Evolutionary conservation across 1,140 invertebrate genomes (phyloP).

Genomic region (Manduca sexta): DNA sequence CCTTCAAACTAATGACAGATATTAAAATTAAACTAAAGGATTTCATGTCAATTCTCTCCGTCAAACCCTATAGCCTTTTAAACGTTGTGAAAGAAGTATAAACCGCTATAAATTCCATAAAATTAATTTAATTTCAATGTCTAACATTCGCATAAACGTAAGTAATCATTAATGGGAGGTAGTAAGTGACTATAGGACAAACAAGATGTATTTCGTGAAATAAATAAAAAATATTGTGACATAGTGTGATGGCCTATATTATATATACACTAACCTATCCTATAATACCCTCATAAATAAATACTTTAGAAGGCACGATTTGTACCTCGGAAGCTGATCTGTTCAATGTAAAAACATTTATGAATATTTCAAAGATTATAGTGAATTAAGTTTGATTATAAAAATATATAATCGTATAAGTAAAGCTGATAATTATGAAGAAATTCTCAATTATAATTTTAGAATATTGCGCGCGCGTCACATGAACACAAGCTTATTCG

Average conservation of each 20-base stretch:
- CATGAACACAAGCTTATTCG: conserved; percentile 55
- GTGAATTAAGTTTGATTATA: conserved; percentile 1
- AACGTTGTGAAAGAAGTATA: too few species aligned
- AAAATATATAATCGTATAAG: conserved; percentile 18
- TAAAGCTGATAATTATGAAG: conserved; percentile 45
- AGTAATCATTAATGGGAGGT: too few species aligned
- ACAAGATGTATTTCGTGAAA: background rate
- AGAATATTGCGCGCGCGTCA: conserved; percentile 58
- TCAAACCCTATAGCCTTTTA: too few species aligned
- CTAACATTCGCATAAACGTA: too few species aligned
- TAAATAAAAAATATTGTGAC: conserved; percentile 1
- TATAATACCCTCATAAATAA: conserved; percentile 52
- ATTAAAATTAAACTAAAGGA: too few species aligned
- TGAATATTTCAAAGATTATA: too few species aligned
- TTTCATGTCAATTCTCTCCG: too few species aligned
- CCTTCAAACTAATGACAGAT: too few species aligned
- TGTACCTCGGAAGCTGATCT: conserved; percentile 49
- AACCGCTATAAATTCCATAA: too few species aligned
- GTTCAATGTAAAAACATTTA: too few species aligned
- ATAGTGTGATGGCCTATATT: conserved; percentile 1
- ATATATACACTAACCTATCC: conserved; percentile 37
- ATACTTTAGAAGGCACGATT: conserved; percentile 52
- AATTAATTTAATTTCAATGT: too few species aligned
- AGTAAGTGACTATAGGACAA: too few species aligned
- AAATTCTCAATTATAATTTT: conserved; percentile 62